These are phyloP conservation scores for Ooceraea biroi DNA, from an alignment of 1,140 invertebrate species.

Conservation along the genomic window DNA sequence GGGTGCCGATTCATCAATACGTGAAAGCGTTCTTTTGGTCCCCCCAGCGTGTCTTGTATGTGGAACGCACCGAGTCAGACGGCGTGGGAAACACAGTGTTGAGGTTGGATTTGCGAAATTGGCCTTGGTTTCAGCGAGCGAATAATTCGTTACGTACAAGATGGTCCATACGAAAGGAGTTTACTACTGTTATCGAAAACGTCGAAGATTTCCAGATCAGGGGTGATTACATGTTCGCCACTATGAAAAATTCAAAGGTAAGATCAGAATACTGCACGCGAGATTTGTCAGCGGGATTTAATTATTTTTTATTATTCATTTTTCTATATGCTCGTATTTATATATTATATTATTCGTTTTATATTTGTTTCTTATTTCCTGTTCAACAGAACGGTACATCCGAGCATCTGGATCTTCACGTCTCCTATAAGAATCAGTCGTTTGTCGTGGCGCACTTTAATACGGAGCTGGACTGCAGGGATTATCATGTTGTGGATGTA, in stretches of 20 bases:
- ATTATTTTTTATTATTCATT: neutral
- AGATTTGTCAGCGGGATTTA: neutral
- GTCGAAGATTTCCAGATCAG: conserved; percentile 94
- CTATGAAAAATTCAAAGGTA: conserved; percentile 84
- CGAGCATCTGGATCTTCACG: conserved; percentile 90
- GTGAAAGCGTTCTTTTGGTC: conserved; percentile 93
- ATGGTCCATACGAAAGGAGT: conserved; percentile 24
- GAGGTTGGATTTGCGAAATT: conserved; percentile 80
- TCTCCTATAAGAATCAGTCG: conserved; percentile 91
- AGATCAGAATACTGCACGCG: neutral
- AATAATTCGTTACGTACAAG: neutral
- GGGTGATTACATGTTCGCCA: conserved; percentile 95
- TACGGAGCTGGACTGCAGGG: conserved; percentile 88
- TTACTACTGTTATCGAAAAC: conserved; percentile 78
- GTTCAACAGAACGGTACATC: conserved; percentile 48
- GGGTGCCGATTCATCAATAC: conserved; percentile 89
- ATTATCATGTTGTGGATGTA: conserved; percentile 95
- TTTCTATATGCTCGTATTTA: neutral
- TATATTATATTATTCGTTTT: neutral
- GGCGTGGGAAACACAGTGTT: conserved; percentile 88
- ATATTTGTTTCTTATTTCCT: neutral
- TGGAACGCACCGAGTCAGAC: conserved; percentile 90
- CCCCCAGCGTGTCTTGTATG: conserved; percentile 86
- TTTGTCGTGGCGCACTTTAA: conserved; percentile 93
- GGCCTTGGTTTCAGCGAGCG: neutral